phyloP scores from a whole-genome alignment of 2,797 vertebrate species.

The Pristis pectinata region DNA sequence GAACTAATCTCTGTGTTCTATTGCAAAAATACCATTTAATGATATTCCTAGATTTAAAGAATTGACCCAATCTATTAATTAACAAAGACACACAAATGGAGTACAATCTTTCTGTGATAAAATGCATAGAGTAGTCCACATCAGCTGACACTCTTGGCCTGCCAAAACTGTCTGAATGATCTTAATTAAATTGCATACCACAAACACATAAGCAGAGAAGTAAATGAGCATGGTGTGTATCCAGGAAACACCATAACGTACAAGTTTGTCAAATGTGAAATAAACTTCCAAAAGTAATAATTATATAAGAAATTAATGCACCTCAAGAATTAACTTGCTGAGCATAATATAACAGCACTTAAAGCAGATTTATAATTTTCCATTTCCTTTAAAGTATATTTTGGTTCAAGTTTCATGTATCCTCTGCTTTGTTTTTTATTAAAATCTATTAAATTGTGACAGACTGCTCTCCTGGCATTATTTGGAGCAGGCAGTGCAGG shows the following conservation, averaged over 20 bases:
- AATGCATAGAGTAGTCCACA: neutral
- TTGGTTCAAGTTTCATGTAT: neutral
- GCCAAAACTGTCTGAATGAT: neutral
- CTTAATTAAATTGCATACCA: neutral
- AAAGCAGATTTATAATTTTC: neutral
- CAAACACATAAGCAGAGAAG: neutral
- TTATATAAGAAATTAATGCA: neutral
- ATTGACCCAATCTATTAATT: neutral
- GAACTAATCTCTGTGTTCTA: neutral
- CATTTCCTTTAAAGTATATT: neutral
- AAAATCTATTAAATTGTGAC: neutral
- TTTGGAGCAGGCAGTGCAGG: neutral
- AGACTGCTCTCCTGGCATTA: neutral
- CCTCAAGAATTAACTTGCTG: neutral
- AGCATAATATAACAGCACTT: neutral
- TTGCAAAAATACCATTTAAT: neutral
- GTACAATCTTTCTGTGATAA: neutral
- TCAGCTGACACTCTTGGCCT: neutral
- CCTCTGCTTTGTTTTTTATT: neutral
- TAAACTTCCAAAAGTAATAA: neutral
- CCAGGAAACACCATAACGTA: neutral
- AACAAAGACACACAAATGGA: neutral
- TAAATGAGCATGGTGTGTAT: neutral
- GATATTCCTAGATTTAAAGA: neutral
- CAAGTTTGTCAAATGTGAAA: neutral